Base-by-base conservation (phyloP, 2,888 invertebrate genomes). In the Syrphus vitripennis region DNA sequence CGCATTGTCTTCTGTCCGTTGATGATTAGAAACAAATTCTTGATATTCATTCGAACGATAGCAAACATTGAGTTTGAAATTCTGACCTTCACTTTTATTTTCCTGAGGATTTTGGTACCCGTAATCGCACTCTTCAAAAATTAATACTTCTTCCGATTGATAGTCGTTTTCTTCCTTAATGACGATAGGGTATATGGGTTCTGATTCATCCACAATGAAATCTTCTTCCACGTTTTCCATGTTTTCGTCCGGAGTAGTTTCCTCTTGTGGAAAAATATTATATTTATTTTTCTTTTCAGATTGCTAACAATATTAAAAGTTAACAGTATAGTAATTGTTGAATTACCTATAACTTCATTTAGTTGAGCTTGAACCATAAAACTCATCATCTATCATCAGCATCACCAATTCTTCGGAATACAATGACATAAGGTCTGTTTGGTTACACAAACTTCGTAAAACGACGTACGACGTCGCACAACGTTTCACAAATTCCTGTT, bases 11-110 rank as follows among this genome's bases (percentile, higher is more conserved):
- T 81, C 48, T 4, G 63, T 4, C 37, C 71, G 75, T 12, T 87
- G 40, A 16, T 88, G 88, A 16, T 88, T 87, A 3, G 77, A 75
- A n/a, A 48, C 74, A 34, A 81, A 88, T 10, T 70, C 72, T 16
- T 76, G 14, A 31, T 79, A 69, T 40, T 88, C 88, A 7, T 84
- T 70, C 7, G 76, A 78, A 42, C 88, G 88, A 61, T 87, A 81
- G 40, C 84, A 88, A 5, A 67, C 45, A 6, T 84, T 67, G 55
- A 57, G 34, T 74, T 37, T 3, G 55, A 57, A 29, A 71, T 37
- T 3, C 31, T 48, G 19, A 19, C 57, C 63, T 0, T 78, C 57
- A 12, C 55, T 65, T n/a, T 55, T 55, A 26, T 42, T 63, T 42
- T 16, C 24, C 6, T 2, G 4, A 24, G 34, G 4, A 37, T 42